Evolutionary conservation across 2,113 vertebrate species (phyloP).

Genomic region (Cryptotis parvus): DNA sequence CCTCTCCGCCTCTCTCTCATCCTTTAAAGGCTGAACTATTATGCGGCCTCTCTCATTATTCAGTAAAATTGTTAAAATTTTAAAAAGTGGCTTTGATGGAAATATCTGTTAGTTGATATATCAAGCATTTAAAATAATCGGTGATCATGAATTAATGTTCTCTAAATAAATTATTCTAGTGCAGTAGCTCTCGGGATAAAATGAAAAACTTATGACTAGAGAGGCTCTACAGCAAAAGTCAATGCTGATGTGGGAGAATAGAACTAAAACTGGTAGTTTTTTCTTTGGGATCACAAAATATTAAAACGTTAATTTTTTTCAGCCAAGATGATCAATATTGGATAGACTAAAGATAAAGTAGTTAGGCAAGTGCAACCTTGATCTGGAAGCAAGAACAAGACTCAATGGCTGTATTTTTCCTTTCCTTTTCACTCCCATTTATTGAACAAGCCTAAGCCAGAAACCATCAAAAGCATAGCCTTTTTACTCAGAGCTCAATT

Average conservation of each 20-base stretch:
- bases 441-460: constrained; percentile 11
- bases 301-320: constrained; percentile 45
- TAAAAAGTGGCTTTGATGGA: background rate
- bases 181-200: constrained; percentile 71
- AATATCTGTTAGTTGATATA: constrained; percentile 50
- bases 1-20: no score
- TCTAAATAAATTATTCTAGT: constrained; percentile 63
- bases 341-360: constrained; percentile 32
- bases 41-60: constrained; percentile 27
- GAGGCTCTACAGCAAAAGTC: constrained; percentile 64
- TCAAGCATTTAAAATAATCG: constrained; percentile 38
- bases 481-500: constrained; percentile 64
- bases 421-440: constrained; percentile 40
- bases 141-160: constrained; percentile 56
- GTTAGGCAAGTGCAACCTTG: constrained; percentile 41
- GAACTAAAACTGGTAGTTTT: constrained; percentile 73
- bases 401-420: constrained; percentile 45
- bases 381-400: constrained; percentile 45
- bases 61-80: constrained; percentile 38
- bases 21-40: background rate
- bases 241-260: constrained; percentile 61
- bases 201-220: constrained; percentile 70
- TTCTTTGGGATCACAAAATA: constrained; percentile 41
- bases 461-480: constrained; percentile 47
- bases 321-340: background rate